Evolutionary conservation across 2,113 vertebrate genomes (phyloP), one percentile per base, ranked within the genome.

Genomic region (Prietella phreatophila): DNA sequence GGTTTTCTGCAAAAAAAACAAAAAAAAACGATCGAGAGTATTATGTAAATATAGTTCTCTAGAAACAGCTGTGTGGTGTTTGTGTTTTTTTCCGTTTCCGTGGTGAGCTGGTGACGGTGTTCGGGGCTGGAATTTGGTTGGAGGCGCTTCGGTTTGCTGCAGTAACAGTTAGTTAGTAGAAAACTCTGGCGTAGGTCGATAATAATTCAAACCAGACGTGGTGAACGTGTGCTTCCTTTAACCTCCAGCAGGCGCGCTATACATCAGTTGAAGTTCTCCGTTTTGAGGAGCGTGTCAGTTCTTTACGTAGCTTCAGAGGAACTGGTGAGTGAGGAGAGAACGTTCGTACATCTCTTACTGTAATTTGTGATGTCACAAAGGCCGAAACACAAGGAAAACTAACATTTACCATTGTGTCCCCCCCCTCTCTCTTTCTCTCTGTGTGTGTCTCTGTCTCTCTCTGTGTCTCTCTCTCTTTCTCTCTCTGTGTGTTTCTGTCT

Each of bases 11-110:
- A 82, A 82, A 95, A 93, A 94, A 42, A 39, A 39, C 1, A 39
- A 39, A 39, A 39, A 42, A 86, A 95, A 47, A 47, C 6, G 82
- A 95, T 94, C 91, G 94, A 95, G 93, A 95, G 93, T 95, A 94
- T 96, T 94, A 93, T 95, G 95, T 95, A 95, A 96, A 96, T 96
- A 95, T 95, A 96, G 94, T 94, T 95, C 91, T 94, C 90, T 95
- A 95, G 95, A 94, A 95, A 95, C 86, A 76, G 9, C 6, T 20
- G 10, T 7, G 36, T 84, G 83, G 50, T 42, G 39, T 58, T 42
- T 58, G 22, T 61, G 36, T 47, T 42, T 6, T 42, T 42, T 42
- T 42, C 42, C 4, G 6, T 47, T 47, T 47, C n/a, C 27, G 25
- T 82, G 17, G 4, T 36, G 1, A 36, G n/a, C 30, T 20, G 3